Percentiles rank a stretch among this genome's conserved stretches.
Conservation (phyloP, 2,888 invertebrate species). For the Spisula solida region DNA sequence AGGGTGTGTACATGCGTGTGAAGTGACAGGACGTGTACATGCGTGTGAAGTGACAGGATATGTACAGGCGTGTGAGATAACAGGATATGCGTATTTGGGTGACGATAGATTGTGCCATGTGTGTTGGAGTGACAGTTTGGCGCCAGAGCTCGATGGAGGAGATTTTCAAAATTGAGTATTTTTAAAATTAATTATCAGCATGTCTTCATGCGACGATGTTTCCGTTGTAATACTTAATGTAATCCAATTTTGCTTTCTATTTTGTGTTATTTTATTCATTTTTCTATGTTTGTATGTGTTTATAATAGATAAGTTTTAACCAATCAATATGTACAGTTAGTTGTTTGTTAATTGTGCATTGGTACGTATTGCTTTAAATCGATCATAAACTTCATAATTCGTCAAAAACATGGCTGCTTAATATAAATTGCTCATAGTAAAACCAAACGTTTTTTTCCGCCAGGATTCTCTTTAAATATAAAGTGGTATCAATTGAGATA, state of each 20-base stretch:
- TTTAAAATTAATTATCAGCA: not conserved
- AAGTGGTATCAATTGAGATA: not conserved
- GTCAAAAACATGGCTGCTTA: not conserved
- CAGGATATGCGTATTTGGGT: not conserved
- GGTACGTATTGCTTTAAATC: not conserved
- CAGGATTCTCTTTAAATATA: not conserved
- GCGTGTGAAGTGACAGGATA: not conserved
- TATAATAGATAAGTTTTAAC: not conserved
- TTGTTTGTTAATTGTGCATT: not conserved
- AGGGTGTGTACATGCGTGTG: too few species aligned
- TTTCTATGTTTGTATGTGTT: not conserved
- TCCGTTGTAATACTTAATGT: not conserved
- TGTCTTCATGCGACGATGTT: not conserved
- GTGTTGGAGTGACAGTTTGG: not conserved
- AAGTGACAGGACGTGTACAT: not conserved
- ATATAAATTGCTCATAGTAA: not conserved
- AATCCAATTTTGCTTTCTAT: slow-evolving; percentile 19
- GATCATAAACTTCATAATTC: not conserved
- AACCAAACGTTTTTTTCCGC: not conserved
- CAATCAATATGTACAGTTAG: not conserved
- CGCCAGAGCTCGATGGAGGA: slow-evolving; percentile 2
- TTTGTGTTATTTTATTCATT: slow-evolving; percentile 2
- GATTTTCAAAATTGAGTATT: not conserved
- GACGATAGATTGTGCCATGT: not conserved
- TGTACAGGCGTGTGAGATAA: not conserved